Evolutionary conservation across 2,113 vertebrate genomes (phyloP).

Genomic region (Lophochroa leadbeateri): DNA sequence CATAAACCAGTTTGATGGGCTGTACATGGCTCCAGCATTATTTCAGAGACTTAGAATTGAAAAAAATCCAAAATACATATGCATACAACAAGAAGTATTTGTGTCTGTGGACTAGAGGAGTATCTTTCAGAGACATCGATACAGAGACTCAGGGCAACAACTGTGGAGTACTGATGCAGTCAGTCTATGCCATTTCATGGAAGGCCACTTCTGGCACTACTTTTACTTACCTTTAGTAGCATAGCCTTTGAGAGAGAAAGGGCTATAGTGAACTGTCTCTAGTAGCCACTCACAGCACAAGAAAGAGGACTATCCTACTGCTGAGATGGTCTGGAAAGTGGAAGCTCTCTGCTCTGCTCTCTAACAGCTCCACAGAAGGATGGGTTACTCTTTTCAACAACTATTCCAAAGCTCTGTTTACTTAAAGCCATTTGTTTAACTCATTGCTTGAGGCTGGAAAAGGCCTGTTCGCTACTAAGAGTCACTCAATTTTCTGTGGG

Average conservation of each 20-base stretch:
- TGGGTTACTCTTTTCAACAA: neutral
- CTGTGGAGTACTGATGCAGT: neutral
- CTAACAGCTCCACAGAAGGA: neutral
- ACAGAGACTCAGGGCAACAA: neutral
- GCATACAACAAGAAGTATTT: neutral
- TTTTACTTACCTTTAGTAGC: neutral
- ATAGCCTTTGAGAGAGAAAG: neutral
- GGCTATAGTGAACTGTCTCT: neutral
- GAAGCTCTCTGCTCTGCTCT: neutral
- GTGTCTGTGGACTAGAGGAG: neutral
- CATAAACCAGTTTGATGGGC: neutral
- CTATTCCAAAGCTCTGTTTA: neutral
- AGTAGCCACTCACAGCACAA: neutral
- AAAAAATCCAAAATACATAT: accelerated
- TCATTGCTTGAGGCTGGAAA: neutral
- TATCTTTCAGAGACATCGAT: neutral
- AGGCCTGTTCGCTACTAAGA: neutral
- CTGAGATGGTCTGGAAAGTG: neutral
- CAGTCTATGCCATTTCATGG: neutral
- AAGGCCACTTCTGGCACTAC: neutral
- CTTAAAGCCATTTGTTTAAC: neutral
- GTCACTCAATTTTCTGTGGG: neutral
- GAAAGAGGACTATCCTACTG: neutral
- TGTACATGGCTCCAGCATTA: neutral
- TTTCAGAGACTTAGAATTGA: neutral